Conservation (phyloP, 2,888 invertebrate genomes). For the Drosophila falleni region DNA sequence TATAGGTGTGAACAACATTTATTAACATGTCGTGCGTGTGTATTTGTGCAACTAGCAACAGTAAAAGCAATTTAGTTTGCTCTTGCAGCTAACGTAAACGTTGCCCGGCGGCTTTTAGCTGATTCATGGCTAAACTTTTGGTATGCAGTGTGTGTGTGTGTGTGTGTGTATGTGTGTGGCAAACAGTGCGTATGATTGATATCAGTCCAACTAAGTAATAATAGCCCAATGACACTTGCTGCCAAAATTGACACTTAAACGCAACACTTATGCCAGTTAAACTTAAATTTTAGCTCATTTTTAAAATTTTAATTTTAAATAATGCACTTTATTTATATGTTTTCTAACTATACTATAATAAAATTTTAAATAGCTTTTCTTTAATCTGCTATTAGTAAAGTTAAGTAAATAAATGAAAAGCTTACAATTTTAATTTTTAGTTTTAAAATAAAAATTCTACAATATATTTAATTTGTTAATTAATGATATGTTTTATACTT, state of each 20-base stretch:
- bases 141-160: constrained; percentile 22
- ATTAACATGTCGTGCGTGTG: constrained; percentile 67
- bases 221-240: constrained; percentile 44
- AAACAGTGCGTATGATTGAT: constrained; percentile 79
- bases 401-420: too few relatives aligned
- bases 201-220: constrained; percentile 54
- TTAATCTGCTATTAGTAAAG: too few relatives aligned
- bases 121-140: constrained; percentile 74
- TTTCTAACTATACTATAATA: too few relatives aligned
- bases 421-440: not conserved
- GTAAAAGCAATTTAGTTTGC: constrained; percentile 79
- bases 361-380: too few relatives aligned
- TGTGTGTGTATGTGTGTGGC: constrained; percentile 44
- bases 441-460: not conserved
- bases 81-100: constrained; percentile 46
- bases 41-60: constrained; percentile 22
- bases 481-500: too few relatives aligned
- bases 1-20: constrained; percentile 76
- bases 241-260: constrained; percentile 14
- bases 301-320: too few relatives aligned
- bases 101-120: constrained; percentile 68
- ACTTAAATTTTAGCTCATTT: not conserved
- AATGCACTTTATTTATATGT: too few relatives aligned
- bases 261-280: not conserved
- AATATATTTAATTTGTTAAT: too few relatives aligned